Conservation (phyloP, 2,797 vertebrate species). For the Microctenopoma lineatum region DNA sequence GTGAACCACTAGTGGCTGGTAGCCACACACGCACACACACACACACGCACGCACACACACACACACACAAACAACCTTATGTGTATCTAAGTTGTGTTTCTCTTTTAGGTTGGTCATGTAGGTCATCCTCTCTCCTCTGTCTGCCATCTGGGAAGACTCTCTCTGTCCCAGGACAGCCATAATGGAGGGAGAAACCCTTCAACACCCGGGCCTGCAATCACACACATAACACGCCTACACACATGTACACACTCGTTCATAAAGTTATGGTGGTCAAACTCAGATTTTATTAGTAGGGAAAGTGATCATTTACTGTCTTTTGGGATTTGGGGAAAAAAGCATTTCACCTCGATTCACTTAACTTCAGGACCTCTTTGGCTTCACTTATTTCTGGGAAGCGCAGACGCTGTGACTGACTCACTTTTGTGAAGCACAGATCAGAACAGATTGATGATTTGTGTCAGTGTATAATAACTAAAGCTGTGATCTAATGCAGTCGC, state of each 20-base stretch:
- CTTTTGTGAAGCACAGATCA: background rate
- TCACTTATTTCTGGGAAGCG: background rate
- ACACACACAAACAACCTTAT: background rate
- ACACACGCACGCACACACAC: slow-evolving; percentile 4
- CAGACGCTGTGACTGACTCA: background rate
- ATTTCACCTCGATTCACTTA: background rate
- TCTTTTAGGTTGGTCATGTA: slow-evolving; percentile 64
- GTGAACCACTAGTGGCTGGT: slow-evolving; percentile 11
- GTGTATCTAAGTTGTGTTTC: slow-evolving; percentile 38
- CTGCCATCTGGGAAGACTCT: slow-evolving; percentile 71
- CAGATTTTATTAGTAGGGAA: no score
- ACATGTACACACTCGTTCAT: background rate
- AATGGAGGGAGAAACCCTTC: slow-evolving; percentile 29
- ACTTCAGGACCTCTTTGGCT: background rate
- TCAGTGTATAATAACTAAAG: background rate
- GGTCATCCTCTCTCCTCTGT: slow-evolving; percentile 73
- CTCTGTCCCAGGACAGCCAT: slow-evolving; percentile 52
- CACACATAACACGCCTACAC: slow-evolving; percentile 13
- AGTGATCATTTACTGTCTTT: no score
- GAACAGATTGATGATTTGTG: background rate
- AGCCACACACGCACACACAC: background rate
- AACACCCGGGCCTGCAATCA: slow-evolving; percentile 27
- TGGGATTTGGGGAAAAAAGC: background rate
- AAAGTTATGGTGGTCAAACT: no score
- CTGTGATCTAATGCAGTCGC: background rate